phyloP scores from a whole-genome alignment of 2,797 vertebrate species.

The Podarcis lilfordi region DNA sequence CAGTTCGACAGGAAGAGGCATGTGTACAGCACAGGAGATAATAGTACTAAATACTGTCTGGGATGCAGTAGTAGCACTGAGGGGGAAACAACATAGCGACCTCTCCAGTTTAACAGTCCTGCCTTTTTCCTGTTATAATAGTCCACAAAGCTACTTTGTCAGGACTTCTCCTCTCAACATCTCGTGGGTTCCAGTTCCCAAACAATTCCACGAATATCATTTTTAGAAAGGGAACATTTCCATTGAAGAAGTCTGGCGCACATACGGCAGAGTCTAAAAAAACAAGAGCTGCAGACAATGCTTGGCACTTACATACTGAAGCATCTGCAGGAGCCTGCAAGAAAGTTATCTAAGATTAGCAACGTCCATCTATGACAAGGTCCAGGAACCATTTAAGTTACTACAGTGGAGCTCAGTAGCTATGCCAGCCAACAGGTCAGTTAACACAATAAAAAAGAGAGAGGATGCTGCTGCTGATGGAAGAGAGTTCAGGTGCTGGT shows the following conservation, averaged over 20 bases:
- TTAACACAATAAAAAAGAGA: conserved; percentile 10
- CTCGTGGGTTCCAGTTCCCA: conserved; percentile 35
- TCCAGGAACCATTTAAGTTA: conserved; percentile 11
- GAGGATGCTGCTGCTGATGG: conserved; percentile 3
- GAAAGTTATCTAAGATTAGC: conserved; percentile 11
- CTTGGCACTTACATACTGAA: conserved; percentile 10
- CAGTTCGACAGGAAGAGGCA: conserved; percentile 67
- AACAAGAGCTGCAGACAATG: background rate
- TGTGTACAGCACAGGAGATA: conserved; percentile 61
- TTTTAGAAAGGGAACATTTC: conserved; percentile 48
- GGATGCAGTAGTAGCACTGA: conserved; percentile 62
- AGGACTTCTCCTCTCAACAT: conserved; percentile 24
- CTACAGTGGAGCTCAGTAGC: conserved; percentile 18
- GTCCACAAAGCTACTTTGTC: conserved; percentile 44
- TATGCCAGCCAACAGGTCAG: conserved; percentile 5
- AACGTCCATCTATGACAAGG: background rate
- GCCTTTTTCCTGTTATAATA: conserved; percentile 62
- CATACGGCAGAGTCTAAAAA: background rate
- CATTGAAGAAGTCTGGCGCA: background rate
- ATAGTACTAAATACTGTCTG: conserved; percentile 71
- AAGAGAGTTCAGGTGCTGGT: conserved; percentile 12
- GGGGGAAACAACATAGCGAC: conserved; percentile 51
- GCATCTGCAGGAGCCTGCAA: background rate
- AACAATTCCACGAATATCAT: conserved; percentile 62
- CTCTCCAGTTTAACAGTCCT: conserved; percentile 57